These are phyloP conservation scores for Flabesymbios commensalis DNA, from an alignment of 2,888 invertebrate genomes.

Conservation along the genomic window DNA sequence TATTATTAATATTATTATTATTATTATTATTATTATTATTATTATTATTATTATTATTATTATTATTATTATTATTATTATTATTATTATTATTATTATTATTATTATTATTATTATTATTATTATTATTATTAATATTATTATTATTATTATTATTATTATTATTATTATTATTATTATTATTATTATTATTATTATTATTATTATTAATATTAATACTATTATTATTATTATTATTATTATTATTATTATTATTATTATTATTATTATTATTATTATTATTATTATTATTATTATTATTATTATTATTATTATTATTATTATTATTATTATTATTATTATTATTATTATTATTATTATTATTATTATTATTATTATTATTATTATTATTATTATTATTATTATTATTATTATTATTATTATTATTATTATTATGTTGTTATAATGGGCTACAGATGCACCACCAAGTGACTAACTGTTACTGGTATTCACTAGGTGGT, in stretches of 20 bases:
- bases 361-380: too few relatives aligned
- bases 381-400: too few relatives aligned
- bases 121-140: neutral
- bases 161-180: neutral
- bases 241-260: constrained; percentile 1
- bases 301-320: neutral
- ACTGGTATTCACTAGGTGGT: too few relatives aligned
- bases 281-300: neutral
- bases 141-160: too few relatives aligned
- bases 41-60: neutral
- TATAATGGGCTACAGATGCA: too few relatives aligned
- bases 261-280: neutral
- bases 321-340: too few relatives aligned
- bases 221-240: neutral
- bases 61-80: neutral
- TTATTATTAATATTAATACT: neutral
- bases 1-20: too few relatives aligned
- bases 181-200: neutral
- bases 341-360: too few relatives aligned
- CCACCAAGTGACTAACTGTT: too few relatives aligned
- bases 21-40: neutral
- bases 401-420: too few relatives aligned
- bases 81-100: neutral
- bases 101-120: neutral
- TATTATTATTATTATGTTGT: too few relatives aligned